Percentiles rank a stretch among this genome's conserved stretches.
Conservation (phyloP, 2,888 invertebrate genomes). For the Eremobia ochroleuca region DNA sequence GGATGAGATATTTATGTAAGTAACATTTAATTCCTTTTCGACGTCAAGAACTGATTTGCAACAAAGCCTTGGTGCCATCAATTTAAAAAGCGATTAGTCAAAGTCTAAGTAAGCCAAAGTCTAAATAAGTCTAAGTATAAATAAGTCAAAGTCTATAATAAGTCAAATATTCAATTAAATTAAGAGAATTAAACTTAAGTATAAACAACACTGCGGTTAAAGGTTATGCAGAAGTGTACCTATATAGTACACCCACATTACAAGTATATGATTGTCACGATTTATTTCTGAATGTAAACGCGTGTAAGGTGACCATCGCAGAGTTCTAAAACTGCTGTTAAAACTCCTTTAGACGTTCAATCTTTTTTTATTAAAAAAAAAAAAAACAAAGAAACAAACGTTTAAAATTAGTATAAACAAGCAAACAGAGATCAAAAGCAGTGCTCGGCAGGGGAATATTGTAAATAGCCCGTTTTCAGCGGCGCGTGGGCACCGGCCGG, state of each 20-base stretch:
- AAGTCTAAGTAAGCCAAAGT: not conserved
- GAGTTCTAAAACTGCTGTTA: constrained; percentile 47
- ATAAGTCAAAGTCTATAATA: not conserved
- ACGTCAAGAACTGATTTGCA: not conserved
- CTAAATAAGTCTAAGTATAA: not conserved
- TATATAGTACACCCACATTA: not conserved
- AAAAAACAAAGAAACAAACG: constrained; percentile 52
- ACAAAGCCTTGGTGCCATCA: not conserved
- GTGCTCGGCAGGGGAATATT: constrained; percentile 73
- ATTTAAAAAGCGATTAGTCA: not conserved
- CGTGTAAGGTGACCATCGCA: constrained; percentile 51
- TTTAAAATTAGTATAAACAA: constrained; percentile 67
- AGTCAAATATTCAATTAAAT: not conserved
- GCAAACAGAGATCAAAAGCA: constrained; percentile 66
- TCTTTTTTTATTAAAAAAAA: constrained; percentile 24
- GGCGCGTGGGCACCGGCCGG: constrained; percentile 56
- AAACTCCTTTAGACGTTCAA: not conserved
- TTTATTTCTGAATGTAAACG: not conserved
- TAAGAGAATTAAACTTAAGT: not conserved
- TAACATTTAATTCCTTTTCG: not conserved
- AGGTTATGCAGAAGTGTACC: not conserved
- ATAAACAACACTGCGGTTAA: not conserved
- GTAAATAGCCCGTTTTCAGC: constrained; percentile 72
- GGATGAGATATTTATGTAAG: not conserved
- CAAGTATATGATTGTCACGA: not conserved